Evolutionary conservation across 1,140 invertebrate species (phyloP), one percentile per base, ranked within the genome.

Genomic region (Bombus soroeensis): DNA sequence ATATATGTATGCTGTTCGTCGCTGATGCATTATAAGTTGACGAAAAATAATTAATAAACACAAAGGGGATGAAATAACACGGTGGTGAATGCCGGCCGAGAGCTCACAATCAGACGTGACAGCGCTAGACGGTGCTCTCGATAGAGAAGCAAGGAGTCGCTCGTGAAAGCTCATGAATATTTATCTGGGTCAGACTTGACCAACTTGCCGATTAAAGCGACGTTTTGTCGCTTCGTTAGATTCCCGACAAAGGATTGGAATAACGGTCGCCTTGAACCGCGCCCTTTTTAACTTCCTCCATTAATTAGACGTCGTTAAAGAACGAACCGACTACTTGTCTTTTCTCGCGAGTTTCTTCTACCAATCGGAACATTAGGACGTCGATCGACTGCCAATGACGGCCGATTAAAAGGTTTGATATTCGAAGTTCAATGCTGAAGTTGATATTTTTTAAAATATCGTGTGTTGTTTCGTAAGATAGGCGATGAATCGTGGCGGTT

Each of bases 191-290:
- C 86, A 90, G 82, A 83, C 88, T 89, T 73, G 68, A 53, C 75
- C 66, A 57, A 72, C 72, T 85, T 57, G 74, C 25, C 81, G 77
- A 85, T 85, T 81, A 81, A 88, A 82, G 77, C 85, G 66, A 66
- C 86, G 64, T 83, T 83, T 88, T 59, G 77, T 83, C 76, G 89
- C 89, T 90, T 90, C 89, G 89, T 90, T 90, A 90, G 47, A 57
- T 77, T 13, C 6, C 34, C 77, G 87, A 81, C 88, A 81, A 90
- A 89, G 88, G 34, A 32, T 22, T 6, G 53, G 2, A 32, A 32
- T 2, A 18, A 28, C 68, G 43, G 32, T 13, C n/a, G 59, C 13
- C 71, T n/a, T 75, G 59, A 68, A 39, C 39, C 66, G 62, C 57
- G 15, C 57, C 75, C 86, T 87, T 90, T 90, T 90, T 74, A 85